Evolutionary conservation across 2,113 vertebrate genomes (phyloP), one percentile per base, ranked within the genome.

Genomic region (Butorides virescens): DNA sequence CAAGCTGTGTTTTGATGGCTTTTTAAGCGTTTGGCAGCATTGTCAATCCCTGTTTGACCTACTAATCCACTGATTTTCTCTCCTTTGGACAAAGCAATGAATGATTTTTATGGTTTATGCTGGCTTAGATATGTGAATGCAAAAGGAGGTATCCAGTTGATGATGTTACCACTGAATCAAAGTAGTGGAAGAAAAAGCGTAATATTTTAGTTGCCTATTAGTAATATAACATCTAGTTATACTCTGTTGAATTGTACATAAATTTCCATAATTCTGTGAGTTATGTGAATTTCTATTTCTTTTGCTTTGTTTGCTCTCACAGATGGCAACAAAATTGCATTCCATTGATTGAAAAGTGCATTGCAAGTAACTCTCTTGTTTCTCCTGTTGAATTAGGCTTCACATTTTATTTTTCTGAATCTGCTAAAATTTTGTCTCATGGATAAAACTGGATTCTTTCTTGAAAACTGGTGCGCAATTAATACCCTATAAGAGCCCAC

Each of bases 301-400:
- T 97, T 84, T 78, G 15, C 30, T 89, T 93, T 90, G 13, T 94
- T 97, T 96, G 11, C 10, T 91, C 67, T 97, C 82, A 62, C 62
- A 97, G 95, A 66, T 36, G 88, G 58, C 22, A 76, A 66, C 70
- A 93, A 90, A 96, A 82, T 59, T 74, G 49, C 37, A 53, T 83
- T 88, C 42, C 34, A 20, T 67, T 82, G 71, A 87, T 71, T 95
- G 86, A 94, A 91, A 95, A 96, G 72, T 70, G 46, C 21, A 74
- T 59, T 88, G 65, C 96, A 95, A 97, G 80, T 98, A 96, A 88
- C 77, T 52, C 7, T 30, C 62, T 66, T 66, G 16, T 92, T 63
- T 17, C 22, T 63, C 42, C 13, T 81, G 42, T 84, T 78, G 88
- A 83, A 70, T 89, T 37, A 58, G 9, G 21, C 61, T 42, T 50